Percentiles rank a stretch among this genome's conserved stretches.
These are phyloP conservation scores for Drosophila pseudotalamancana DNA, from an alignment of 2,888 invertebrate species.

Conservation along the genomic window DNA sequence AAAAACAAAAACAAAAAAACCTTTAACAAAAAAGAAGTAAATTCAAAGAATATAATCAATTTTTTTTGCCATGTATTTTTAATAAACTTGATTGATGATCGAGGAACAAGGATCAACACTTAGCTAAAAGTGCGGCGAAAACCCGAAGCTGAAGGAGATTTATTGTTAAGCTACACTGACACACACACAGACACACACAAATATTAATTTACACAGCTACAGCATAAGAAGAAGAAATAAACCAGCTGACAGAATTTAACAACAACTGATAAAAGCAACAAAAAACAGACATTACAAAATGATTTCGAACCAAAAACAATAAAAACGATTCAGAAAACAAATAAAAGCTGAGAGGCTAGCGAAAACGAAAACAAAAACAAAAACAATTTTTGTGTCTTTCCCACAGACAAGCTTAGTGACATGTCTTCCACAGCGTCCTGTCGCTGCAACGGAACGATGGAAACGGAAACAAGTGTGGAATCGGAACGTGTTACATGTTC, in stretches of 20 bases:
- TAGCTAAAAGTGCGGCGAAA: background rate
- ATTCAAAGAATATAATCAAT: slow-evolving; percentile 35
- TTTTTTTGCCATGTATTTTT: slow-evolving; percentile 56
- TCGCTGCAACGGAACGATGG: background rate
- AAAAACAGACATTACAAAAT: slow-evolving; percentile 31
- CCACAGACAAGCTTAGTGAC: background rate
- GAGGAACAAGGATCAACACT: background rate
- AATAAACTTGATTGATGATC: slow-evolving; percentile 22
- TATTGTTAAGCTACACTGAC: slow-evolving; percentile 10
- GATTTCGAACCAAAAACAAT: slow-evolving; percentile 40
- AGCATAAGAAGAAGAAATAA: slow-evolving; percentile 1
- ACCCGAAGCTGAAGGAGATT: slow-evolving; percentile 4
- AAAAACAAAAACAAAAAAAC: slow-evolving; percentile 10
- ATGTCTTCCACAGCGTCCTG: background rate
- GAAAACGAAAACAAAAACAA: slow-evolving; percentile 13
- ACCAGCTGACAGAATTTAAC: slow-evolving; percentile 15
- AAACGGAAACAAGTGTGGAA: too few species aligned
- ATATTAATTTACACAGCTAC: background rate
- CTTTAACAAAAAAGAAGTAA: too few species aligned
- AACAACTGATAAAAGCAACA: slow-evolving; percentile 2
- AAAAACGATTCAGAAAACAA: slow-evolving; percentile 42
- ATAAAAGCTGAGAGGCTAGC: slow-evolving; percentile 36
- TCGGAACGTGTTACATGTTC: too few species aligned
- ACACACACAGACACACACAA: background rate
- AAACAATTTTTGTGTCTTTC: slow-evolving; percentile 7